phyloP scores from a whole-genome alignment of 2,113 vertebrate genomes.

The Chaetops frenatus region DNA sequence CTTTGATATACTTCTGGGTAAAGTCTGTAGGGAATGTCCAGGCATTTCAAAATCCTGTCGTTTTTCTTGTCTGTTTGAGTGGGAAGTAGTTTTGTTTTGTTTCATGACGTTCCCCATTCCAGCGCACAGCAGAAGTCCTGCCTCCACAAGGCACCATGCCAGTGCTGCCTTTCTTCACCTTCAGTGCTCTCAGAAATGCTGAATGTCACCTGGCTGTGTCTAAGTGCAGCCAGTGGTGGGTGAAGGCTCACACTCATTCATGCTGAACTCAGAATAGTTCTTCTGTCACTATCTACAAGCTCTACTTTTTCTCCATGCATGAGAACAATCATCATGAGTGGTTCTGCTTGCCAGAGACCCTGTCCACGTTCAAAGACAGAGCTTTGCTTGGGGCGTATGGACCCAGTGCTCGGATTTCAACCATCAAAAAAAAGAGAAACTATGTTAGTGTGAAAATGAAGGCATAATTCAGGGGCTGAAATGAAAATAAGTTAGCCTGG shows the following conservation, averaged over 20 bases:
- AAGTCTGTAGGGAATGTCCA: not conserved
- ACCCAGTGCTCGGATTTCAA: not conserved
- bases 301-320: not conserved
- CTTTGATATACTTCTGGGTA: slow-evolving; percentile 8
- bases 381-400: not conserved
- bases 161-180: not conserved
- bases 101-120: not conserved
- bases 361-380: not conserved
- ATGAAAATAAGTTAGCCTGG: not conserved
- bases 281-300: not conserved
- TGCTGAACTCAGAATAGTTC: not conserved
- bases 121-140: not conserved
- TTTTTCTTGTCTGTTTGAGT: slow-evolving; percentile 2
- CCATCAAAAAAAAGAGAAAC: not conserved
- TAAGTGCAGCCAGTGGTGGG: not conserved
- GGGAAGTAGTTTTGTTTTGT: not conserved
- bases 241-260: not conserved
- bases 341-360: not conserved
- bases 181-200: not conserved
- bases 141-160: not conserved
- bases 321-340: not conserved
- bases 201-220: not conserved
- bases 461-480: not conserved
- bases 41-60: not conserved
- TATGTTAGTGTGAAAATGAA: not conserved